Evolutionary conservation across 2,113 vertebrate species (phyloP).

Genomic region (Papio anubis): DNA sequence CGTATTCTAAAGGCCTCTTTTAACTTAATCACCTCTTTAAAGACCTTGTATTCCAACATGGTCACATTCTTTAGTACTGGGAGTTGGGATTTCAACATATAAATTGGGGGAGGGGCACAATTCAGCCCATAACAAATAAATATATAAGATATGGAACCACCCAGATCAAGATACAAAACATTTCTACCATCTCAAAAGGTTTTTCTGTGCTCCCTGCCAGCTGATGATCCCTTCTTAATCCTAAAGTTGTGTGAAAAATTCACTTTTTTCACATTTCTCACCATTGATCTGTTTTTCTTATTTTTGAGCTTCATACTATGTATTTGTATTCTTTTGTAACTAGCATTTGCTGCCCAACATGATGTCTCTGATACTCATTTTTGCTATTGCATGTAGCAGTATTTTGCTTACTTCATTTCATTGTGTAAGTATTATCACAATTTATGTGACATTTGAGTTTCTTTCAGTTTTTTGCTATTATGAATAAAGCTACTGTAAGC

Average conservation of each 20-base stretch:
- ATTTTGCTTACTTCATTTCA: conserved; percentile 9
- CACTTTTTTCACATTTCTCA: neutral
- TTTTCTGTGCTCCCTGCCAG: neutral
- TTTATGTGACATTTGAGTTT: neutral
- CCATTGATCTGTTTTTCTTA: neutral
- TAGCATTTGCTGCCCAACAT: neutral
- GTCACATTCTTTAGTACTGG: neutral
- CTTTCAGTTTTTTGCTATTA: neutral
- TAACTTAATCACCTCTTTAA: neutral
- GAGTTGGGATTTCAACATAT: neutral
- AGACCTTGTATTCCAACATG: neutral
- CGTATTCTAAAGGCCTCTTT: neutral
- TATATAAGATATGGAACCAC: neutral
- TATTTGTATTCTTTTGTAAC: neutral
- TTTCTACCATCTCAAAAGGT: neutral
- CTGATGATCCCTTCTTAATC: neutral
- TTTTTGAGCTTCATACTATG: neutral
- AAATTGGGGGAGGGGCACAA: neutral
- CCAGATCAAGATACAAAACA: neutral
- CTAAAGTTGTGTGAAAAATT: neutral
- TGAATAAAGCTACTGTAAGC: neutral
- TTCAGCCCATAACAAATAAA: neutral
- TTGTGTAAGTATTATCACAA: neutral
- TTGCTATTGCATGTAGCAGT: neutral
- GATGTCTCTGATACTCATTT: neutral